phyloP scores from a whole-genome alignment of 64 coral and sea anemone species.

The Anthopleura sola region DNA sequence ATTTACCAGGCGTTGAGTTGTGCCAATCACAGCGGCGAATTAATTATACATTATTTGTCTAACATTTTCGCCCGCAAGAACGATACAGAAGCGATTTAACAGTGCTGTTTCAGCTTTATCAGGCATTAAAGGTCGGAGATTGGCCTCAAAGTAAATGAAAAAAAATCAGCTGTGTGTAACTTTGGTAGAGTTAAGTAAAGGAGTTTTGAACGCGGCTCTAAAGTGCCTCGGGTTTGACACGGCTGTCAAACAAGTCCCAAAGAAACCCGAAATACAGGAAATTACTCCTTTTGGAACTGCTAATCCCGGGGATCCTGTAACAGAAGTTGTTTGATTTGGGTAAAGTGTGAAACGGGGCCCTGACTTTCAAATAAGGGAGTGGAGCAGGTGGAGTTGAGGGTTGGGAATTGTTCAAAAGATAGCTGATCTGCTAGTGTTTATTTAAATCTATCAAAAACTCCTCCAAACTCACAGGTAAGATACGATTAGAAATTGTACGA shows the following conservation, averaged over 20 bases:
- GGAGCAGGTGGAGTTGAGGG: neutral
- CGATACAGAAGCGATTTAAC: neutral
- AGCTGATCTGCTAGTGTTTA: conserved; percentile 15
- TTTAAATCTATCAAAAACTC: conserved; percentile 18
- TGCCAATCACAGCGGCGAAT: neutral
- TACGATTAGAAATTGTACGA: neutral
- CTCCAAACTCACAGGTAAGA: conserved; percentile 24
- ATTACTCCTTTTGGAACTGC: conserved; percentile 1
- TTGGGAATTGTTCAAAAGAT: conserved; percentile 10
- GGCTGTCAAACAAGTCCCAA: neutral
- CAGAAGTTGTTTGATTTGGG: conserved; percentile 26
- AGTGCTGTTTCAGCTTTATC: neutral
- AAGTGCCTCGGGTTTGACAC: conserved; percentile 3
- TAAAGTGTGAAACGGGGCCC: conserved; percentile 13
- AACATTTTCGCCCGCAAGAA: neutral
- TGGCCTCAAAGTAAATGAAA: conserved; percentile 18
- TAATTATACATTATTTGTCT: neutral
- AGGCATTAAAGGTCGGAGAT: conserved; percentile 15
- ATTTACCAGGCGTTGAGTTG: neutral
- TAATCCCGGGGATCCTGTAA: conserved; percentile 17
- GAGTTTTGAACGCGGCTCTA: neutral
- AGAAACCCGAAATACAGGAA: conserved; percentile 20
- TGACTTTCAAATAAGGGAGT: conserved; percentile 17
- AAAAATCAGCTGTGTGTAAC: conserved; percentile 13
- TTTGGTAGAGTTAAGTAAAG: conserved; percentile 13